These are phyloP conservation scores for Apamea sordens DNA, from an alignment of 2,888 invertebrate genomes.

Conservation along the genomic window DNA sequence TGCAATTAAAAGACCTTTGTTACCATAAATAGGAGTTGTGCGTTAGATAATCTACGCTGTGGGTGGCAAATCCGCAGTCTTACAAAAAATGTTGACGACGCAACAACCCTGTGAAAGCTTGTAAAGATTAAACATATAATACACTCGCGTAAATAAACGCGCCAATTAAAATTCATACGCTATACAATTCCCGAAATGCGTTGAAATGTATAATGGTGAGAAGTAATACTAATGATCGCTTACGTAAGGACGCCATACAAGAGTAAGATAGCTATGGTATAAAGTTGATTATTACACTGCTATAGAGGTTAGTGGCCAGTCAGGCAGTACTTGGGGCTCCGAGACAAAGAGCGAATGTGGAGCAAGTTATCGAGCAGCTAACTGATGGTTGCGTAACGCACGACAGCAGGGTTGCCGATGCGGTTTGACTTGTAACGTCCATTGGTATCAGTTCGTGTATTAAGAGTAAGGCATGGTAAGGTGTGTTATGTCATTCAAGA, in stretches of 20 bases:
- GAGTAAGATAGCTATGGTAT: constrained; percentile 44
- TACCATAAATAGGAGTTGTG: constrained; percentile 52
- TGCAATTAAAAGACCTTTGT: constrained; percentile 59
- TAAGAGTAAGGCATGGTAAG: constrained; percentile 41
- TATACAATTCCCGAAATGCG: constrained; percentile 54
- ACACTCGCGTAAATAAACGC: constrained; percentile 38
- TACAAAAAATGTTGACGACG: constrained; percentile 50
- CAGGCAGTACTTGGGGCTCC: constrained; percentile 66
- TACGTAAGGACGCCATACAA: constrained; percentile 57
- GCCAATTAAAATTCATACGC: constrained; percentile 63
- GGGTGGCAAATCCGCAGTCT: constrained; percentile 47
- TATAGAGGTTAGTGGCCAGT: constrained; percentile 67
- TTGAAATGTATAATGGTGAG: constrained; percentile 55
- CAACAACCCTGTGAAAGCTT: constrained; percentile 52
- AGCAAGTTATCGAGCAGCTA: constrained; percentile 85
- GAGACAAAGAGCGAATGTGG: constrained; percentile 87
- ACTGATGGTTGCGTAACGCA: constrained; percentile 82
- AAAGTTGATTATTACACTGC: constrained; percentile 53
- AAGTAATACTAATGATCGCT: constrained; percentile 58
- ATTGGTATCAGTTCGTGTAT: constrained; percentile 40
- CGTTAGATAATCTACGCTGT: constrained; percentile 61
- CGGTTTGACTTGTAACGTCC: constrained; percentile 42
- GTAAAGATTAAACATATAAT: constrained; percentile 47
- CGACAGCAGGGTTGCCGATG: constrained; percentile 77
- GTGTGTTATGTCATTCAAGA: constrained; percentile 54